Evolutionary conservation across 30 jellyfish, hydroid and myxozoan genomes (phyloP), one percentile per base, ranked within the genome.

Genomic region (Aurelia aurita complex sp. Pacific): DNA sequence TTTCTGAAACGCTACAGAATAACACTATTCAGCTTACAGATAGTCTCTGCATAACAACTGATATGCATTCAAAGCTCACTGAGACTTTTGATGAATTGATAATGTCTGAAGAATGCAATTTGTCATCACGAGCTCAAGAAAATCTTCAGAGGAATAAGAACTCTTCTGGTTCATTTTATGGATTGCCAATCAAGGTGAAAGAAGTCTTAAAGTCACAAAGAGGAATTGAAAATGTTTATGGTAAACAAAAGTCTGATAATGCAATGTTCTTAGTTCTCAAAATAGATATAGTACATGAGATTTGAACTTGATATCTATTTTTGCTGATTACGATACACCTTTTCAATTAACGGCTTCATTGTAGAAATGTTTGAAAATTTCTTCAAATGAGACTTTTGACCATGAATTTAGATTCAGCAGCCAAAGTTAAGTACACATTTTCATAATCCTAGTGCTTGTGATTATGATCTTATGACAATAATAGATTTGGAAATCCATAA

Each of bases 161-260:
- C 13, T 2, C 38, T 34, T 38, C 1, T 0, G 55, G 79, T 36
- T 62, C 87, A 59, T 88, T 92, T 66, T 92, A 86, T 78, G 97
- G 97, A 12, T 83, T 92, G 43, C 98, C 98, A 74, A 32, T 57
- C 52, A 83, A 75, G 19, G 93, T 79, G 36, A 83, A 87, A 62
- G 91, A 81, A 57, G 53, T 82, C 2, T 74, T 92, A 63, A 54
- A 72, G 55, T 66, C 64, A n/a, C 84, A 59, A 32, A 75, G 98
- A 17, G 98, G 98, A 13, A 87, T 92, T 5, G 79, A 77, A 61
- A 77, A 76, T 33, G 66, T 87, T 15, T 92, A 92, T 88, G 96
- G 98, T 92, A 82, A 87, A 82, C 15, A 7, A 13, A 32, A 34
- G 33, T 46, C 5, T 46, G 57, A 46, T 5, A 46, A 46, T 46